Evolutionary conservation across 2,113 vertebrate genomes (phyloP), one percentile per base, ranked within the genome.

Genomic region (Chroicocephalus ridibundus): DNA sequence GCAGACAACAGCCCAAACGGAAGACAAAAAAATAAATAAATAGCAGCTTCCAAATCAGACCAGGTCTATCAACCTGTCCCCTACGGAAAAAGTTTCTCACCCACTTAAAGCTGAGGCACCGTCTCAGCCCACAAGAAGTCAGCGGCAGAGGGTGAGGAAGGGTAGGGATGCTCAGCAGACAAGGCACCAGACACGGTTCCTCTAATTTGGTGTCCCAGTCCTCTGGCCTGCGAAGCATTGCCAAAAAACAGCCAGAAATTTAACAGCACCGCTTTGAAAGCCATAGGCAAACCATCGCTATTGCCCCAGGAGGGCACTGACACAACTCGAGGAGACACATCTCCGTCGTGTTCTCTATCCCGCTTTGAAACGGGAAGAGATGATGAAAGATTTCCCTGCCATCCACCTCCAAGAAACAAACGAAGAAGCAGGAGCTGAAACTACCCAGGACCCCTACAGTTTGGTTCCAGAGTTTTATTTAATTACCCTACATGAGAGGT

Each of bases 1-100:
- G 36, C 62, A 82, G 86, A 94, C 86, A 90, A 76, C 44, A 69
- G 31, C 7, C 58, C 69, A 91, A 93, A 89, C 24, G 77, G 38
- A 88, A 86, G 65, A 88, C 65, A 65, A 21, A 52, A 11, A 75
- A 68, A 75, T 49, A 27, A 60, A 49, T 13, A 18, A 40, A 46
- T 2, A 76, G 21, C 2, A 11, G 12, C n/a, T 93, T 81, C 74
- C 69, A 79, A 71, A 51, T 15, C 40, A 13, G 68, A 84, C 36
- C 55, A 27, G 11, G 11, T 44, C 47, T 81, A 75, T 44, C 47
- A 64, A 29, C 24, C 40, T 80, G 65, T 40, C 64, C 32, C 34
- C 78, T 93, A 54, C 52, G 51, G 58, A 90, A 88, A 62, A 86
- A 57, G 66, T 54, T 65, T 46, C 58, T 34, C 77, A 57, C 57